Evolutionary conservation across 2,113 vertebrate genomes (phyloP), one percentile per base, ranked within the genome.

Genomic region (Ammospiza nelsoni): DNA sequence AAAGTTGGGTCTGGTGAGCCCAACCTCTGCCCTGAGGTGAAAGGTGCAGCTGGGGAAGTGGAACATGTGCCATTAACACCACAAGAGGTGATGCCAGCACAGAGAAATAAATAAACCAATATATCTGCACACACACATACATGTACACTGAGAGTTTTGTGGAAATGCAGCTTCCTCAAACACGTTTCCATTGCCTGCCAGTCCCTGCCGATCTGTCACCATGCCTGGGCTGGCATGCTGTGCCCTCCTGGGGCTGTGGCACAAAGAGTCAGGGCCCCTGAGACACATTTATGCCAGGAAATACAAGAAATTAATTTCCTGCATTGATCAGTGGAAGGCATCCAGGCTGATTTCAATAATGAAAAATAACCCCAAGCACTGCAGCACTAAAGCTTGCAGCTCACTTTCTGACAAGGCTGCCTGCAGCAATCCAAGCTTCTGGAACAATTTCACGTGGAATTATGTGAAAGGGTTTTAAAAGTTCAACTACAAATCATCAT

Each of bases 291-390:
- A 71, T 89, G 89, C 94, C 95, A 96, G 91, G 79, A 97, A 95
- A 87, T 87, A 61, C 33, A 91, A 96, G 95, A 87, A 96, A 97
- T 95, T 97, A 94, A 97, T 97, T 97, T 95, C 94, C 93, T 91
- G 33, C 84, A 95, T 94, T 94, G 96, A 97, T 96, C 16, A 19
- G 92, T 97, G 97, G 96, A 95, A 96, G 6, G 8, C 4, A 29
- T 90, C 97, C 95, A 97, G 83, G 51, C 27, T 95, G 90, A 69
- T 92, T 94, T 95, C 84, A 90, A 49, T 93, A 94, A 84, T 72
- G 80, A 68, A 84, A 58, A 85, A 84, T 75, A 37, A 81, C 49
- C 18, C 17, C 15, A 29, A 61, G 31, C 33, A 21, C 37, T 76
- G 57, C 58, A 89, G 37, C 51, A 21, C 51, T 92, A 54, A 81